A percentile compares a stretch with the other conserved stretches of the same genome.
Evolutionary conservation across 2,888 invertebrate genomes (phyloP).

Genomic region (Ametastegia equiseti): DNA sequence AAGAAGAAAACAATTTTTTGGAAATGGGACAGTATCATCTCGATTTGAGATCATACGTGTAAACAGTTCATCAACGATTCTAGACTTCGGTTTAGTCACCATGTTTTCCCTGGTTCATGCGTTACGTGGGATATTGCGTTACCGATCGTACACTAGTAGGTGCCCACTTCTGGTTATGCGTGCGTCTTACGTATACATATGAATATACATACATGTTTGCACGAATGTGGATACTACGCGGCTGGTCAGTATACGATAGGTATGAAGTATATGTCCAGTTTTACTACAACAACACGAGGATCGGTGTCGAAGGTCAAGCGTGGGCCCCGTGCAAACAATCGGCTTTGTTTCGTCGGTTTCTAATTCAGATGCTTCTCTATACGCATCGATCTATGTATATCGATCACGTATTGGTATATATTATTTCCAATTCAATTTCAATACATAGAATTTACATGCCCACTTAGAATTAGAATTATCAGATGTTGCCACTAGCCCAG

Average conservation of each 20-base stretch:
- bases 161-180: neutral
- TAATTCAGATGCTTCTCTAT: neutral
- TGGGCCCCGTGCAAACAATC: conserved; percentile 62
- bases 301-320: conserved; percentile 64
- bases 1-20: too few species aligned
- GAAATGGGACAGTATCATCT: too few species aligned
- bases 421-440: neutral
- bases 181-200: conserved; percentile 24
- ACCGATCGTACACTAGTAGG: neutral
- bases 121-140: conserved; percentile 19
- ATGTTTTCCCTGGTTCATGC: neutral
- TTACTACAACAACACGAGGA: conserved; percentile 50
- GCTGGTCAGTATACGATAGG: neutral
- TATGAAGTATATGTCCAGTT: too few species aligned
- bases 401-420: neutral
- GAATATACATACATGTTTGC: too few species aligned
- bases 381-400: neutral
- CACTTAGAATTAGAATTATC: too few species aligned
- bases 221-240: neutral
- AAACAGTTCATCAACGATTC: neutral
- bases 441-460: too few species aligned
- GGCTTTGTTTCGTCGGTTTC: conserved; percentile 16
- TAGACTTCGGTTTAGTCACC: neutral
- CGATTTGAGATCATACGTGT: neutral
- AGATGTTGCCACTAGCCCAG: too few species aligned